These are phyloP conservation scores for Phocides pigmalion DNA, from an alignment of 1,140 invertebrate species.

Conservation along the genomic window DNA sequence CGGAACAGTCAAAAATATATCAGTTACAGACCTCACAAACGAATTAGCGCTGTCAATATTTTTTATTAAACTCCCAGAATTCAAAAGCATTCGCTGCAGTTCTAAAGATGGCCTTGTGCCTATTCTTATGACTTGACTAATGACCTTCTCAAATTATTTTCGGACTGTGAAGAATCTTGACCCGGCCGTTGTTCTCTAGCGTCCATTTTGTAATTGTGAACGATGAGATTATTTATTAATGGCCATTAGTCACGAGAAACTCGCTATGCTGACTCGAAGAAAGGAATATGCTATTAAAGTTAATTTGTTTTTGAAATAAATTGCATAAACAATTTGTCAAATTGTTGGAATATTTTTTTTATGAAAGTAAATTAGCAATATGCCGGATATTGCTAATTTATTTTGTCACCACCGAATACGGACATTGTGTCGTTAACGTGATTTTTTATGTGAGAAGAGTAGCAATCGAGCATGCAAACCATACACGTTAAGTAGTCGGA, in stretches of 20 bases:
- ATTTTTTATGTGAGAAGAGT: no score
- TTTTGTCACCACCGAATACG: no score
- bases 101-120: constrained; percentile 13
- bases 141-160: constrained; percentile 22
- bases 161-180: constrained; percentile 23
- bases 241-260: constrained; percentile 1
- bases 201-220: constrained; percentile 30
- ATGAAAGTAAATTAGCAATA: no score
- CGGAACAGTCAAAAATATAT: neutral
- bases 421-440: no score
- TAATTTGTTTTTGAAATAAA: no score
- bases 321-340: no score
- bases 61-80: constrained; percentile 21
- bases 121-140: constrained; percentile 23
- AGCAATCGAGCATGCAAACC: no score
- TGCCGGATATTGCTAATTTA: no score
- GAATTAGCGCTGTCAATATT: constrained; percentile 6
- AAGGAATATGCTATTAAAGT: neutral
- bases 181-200: constrained; percentile 13
- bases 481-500: no score
- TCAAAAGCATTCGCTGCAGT: constrained; percentile 22
- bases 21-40: neutral
- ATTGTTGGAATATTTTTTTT: no score
- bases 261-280: neutral
- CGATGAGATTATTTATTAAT: constrained; percentile 18